phyloP scores from a whole-genome alignment of 2,113 vertebrate species.

The Bagarius yarrelli region DNA sequence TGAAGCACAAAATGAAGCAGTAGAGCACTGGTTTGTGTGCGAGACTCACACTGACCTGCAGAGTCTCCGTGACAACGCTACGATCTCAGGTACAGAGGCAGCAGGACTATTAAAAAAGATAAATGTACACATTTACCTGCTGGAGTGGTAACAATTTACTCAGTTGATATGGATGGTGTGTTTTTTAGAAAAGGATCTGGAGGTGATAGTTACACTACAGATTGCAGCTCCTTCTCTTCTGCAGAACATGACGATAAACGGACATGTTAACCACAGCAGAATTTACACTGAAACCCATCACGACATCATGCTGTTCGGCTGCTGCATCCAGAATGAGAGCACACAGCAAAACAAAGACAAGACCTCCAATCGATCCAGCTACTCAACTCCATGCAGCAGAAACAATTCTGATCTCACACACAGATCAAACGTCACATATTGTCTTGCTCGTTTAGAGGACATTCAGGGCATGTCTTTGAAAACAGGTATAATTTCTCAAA shows the following conservation, averaged over 20 bases:
- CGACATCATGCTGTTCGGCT: constrained; percentile 7
- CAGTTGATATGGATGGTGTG: not conserved
- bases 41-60: constrained; percentile 16
- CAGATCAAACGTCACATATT: not conserved
- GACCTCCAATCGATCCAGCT: not conserved
- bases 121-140: not conserved
- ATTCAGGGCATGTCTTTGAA: not conserved
- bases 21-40: constrained; percentile 40
- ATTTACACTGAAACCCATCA: constrained; percentile 14
- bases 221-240: not conserved
- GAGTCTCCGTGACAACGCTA: constrained; percentile 24
- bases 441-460: constrained; percentile 25
- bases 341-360: not conserved
- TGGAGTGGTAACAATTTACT: not conserved
- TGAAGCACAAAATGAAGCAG: not conserved
- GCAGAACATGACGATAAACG: constrained; percentile 18
- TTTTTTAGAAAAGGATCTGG: constrained; percentile 16
- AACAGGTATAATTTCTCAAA: constrained; percentile 17
- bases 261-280: constrained; percentile 29
- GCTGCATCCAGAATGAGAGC: not conserved
- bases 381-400: not conserved
- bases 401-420: not conserved
- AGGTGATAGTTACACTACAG: constrained; percentile 19
- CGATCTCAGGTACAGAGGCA: constrained; percentile 10
- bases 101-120: not conserved